A percentile compares a stretch with the other conserved stretches of the same genome.
These are phyloP conservation scores for Pheucticus melanocephalus DNA, from an alignment of 2,113 vertebrate genomes.

Conservation along the genomic window DNA sequence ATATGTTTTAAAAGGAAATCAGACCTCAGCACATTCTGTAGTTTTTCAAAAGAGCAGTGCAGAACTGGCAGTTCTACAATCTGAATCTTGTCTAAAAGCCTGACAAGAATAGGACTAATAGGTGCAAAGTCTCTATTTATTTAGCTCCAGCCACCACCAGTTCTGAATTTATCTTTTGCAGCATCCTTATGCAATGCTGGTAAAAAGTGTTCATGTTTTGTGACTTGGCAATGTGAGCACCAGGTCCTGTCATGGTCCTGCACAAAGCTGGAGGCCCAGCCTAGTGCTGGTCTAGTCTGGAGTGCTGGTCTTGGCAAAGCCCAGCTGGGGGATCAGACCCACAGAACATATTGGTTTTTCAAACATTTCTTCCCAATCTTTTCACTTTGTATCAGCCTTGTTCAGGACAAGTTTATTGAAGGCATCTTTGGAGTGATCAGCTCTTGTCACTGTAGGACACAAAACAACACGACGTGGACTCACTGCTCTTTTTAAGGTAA, in stretches of 20 bases:
- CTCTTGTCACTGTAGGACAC: no score
- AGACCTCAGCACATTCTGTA: neutral
- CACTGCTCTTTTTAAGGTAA: no score
- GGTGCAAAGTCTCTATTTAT: neutral
- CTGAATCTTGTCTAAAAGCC: neutral
- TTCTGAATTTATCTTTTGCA: neutral
- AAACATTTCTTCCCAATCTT: neutral
- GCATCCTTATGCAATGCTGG: neutral
- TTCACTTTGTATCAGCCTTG: neutral
- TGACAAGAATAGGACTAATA: constrained; percentile 36
- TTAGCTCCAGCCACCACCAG: neutral
- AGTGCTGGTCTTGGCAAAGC: neutral
- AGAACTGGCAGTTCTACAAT: constrained; percentile 48
- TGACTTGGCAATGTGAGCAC: neutral
- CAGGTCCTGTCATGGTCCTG: neutral
- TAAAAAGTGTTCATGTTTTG: neutral
- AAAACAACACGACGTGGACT: no score
- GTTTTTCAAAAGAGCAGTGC: constrained; percentile 3
- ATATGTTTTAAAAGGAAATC: neutral
- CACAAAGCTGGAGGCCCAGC: neutral
- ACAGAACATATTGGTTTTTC: neutral
- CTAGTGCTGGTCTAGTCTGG: neutral
- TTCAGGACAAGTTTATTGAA: neutral
- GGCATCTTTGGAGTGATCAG: neutral
- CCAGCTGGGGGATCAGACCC: neutral